Conservation (phyloP, 2,113 vertebrate genomes). For the Miniopterus natalensis region DNA sequence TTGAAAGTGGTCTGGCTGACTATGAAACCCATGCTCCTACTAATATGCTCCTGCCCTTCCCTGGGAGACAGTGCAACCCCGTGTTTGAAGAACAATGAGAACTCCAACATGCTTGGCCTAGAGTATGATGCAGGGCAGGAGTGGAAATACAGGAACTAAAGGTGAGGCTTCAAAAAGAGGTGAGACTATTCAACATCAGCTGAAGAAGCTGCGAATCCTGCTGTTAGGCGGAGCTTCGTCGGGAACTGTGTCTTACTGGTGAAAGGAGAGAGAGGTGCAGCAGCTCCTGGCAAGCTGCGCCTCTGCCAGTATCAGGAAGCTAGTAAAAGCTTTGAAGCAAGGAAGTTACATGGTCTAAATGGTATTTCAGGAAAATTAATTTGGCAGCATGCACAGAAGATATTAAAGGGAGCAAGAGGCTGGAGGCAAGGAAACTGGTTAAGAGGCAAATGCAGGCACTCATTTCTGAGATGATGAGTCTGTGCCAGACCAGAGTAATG, state of each 20-base stretch:
- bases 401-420: slow-evolving; percentile 40
- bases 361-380: slow-evolving; percentile 32
- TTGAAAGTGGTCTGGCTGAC: background rate
- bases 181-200: background rate
- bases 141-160: background rate
- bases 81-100: background rate
- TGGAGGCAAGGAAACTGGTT: slow-evolving; percentile 58
- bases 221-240: background rate
- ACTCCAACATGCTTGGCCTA: background rate
- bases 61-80: background rate
- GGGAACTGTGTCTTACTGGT: background rate
- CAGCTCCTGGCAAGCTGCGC: background rate
- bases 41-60: background rate
- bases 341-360: background rate
- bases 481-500: slow-evolving; percentile 28
- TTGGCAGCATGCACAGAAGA: background rate
- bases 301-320: background rate
- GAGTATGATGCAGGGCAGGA: background rate
- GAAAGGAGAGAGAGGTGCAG: background rate
- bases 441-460: background rate
- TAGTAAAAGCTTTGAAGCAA: slow-evolving; percentile 43
- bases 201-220: background rate
- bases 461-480: background rate
- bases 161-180: background rate
- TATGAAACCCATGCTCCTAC: background rate